Evolutionary conservation across 2,888 invertebrate genomes (phyloP), one percentile per base, ranked within the genome.

Genomic region (Phyllotreta striolata): DNA sequence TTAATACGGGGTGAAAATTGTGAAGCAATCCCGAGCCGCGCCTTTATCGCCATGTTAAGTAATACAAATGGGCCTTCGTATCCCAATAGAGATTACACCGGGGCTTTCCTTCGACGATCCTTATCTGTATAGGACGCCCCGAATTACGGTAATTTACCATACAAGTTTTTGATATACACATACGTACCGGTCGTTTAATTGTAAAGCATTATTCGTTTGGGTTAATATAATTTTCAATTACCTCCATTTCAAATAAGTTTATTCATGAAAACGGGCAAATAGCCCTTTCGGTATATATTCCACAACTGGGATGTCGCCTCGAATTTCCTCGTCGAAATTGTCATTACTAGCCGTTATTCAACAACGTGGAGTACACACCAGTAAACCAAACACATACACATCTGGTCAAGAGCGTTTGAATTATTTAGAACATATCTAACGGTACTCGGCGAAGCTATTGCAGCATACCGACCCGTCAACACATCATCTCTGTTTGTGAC

Each of bases 11-110:
- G 79, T 75, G 80, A 81, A 80, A 80, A 80, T 80, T 79, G 80
- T 79, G 79, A 79, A 79, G 79, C 78, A 76, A 79, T 79, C 79
- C 80, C 79, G 74, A 75, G 77, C 77, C 76, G 77, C 76, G 75
- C 79, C 83, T 84, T 84, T 84, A 84, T 83, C 82, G 83, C 79
- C 77, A 77, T 78, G 79, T 81, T 83, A 83, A 83, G 83, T 83
- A 84, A 84, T 84, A 84, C 82, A 81, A 83, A 84, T 83, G 82
- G 24, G 80, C 77, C 76, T 75, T 76, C 77, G 76, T 77, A 79
- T 77, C 77, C 79, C 77, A 73, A 77, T 77, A 75, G 76, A 75
- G 75, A 74, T 74, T 70, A 58, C 35, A 41, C 12, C 9, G 41
- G 12, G 69, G 69, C 71, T 66, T 64, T 57, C 62, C 67, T 64